These are phyloP conservation scores for Gobiocypris rarus DNA, from an alignment of 2,113 vertebrate species.

Conservation along the genomic window DNA sequence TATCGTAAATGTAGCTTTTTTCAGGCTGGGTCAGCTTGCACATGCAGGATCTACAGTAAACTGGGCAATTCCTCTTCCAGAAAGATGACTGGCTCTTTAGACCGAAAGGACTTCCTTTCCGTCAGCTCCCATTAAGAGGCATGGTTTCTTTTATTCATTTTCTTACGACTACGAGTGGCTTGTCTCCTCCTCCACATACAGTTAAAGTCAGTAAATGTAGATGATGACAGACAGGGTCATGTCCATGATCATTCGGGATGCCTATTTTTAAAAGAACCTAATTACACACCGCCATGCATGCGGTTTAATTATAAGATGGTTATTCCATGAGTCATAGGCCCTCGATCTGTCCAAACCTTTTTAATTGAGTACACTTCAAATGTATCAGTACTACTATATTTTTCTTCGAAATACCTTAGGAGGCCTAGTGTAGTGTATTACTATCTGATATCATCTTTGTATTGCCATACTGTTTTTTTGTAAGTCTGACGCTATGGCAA, in stretches of 20 bases:
- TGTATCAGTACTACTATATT: neutral
- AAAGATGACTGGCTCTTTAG: neutral
- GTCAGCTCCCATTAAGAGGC: neutral
- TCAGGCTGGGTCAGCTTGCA: neutral
- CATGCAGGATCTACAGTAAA: no score
- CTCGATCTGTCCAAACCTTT: constrained; percentile 5
- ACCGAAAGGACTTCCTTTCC: neutral
- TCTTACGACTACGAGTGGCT: neutral
- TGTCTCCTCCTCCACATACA: neutral
- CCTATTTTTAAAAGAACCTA: neutral
- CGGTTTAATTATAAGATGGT: constrained; percentile 8
- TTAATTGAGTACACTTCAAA: neutral
- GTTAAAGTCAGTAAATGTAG: neutral
- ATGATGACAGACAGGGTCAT: constrained; percentile 4
- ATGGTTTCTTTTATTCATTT: neutral
- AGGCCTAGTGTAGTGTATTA: neutral
- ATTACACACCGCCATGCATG: constrained; percentile 3
- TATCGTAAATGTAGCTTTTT: neutral
- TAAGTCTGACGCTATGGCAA: neutral
- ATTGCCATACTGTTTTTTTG: neutral
- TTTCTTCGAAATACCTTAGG: neutral
- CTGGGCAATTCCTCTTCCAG: no score
- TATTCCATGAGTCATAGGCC: constrained; percentile 14
- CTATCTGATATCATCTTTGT: neutral
- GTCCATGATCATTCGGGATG: constrained; percentile 12